A percentile compares a stretch with the other conserved stretches of the same genome.
Evolutionary conservation across 2,888 invertebrate species (phyloP).

Genomic region (Sympetrum striolatum): DNA sequence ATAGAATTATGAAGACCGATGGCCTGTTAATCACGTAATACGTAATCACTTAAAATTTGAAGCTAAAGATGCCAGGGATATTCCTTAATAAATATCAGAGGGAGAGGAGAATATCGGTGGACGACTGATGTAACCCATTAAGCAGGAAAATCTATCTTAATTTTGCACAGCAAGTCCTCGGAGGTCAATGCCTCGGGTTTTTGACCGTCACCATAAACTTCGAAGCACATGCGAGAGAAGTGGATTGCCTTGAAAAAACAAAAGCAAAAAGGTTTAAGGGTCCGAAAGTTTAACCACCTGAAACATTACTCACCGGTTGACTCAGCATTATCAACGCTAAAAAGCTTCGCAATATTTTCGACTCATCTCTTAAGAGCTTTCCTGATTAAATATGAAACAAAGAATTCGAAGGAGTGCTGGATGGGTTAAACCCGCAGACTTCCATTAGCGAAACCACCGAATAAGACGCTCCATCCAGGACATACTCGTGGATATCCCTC

Average conservation of each 20-base stretch:
- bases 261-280: neutral
- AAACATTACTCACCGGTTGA: neutral
- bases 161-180: neutral
- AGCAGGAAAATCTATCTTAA: too few species aligned
- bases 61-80: too few species aligned
- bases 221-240: neutral
- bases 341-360: neutral
- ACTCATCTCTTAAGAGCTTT: neutral
- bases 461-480: too few species aligned
- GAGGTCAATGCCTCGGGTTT: neutral
- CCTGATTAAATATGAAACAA: conserved; percentile 50
- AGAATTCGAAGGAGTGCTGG: conserved; percentile 54
- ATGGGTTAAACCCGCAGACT: too few species aligned
- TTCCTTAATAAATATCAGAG: too few species aligned
- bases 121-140: too few species aligned
- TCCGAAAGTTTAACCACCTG: neutral
- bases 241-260: neutral
- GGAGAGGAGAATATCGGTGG: too few species aligned
- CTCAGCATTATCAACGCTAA: neutral
- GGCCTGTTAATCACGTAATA: too few species aligned
- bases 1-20: too few species aligned
- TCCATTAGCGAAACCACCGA: too few species aligned
- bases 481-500: conserved; percentile 47
- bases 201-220: neutral
- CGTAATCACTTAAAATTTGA: too few species aligned